Conservation (phyloP, 2,888 invertebrate genomes). For the Eristalis tenax region DNA sequence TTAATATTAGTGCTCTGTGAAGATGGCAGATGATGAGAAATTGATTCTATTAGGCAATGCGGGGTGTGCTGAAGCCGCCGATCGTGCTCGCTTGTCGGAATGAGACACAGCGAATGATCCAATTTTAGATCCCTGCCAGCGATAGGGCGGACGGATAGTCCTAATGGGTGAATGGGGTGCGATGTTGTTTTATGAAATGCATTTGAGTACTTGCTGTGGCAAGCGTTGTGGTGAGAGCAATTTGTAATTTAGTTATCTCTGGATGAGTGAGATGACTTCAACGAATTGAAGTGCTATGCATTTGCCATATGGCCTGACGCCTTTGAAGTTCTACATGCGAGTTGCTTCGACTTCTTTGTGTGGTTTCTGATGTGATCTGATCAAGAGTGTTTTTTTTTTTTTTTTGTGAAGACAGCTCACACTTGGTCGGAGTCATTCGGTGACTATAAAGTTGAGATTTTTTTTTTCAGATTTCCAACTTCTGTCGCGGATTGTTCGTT, state of each 20-base stretch:
- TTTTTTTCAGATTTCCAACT: too few relatives aligned
- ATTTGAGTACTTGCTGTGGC: slow-evolving; percentile 35
- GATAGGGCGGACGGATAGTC: slow-evolving; percentile 35
- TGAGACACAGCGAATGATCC: slow-evolving; percentile 29
- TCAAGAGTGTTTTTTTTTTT: neutral
- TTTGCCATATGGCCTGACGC: slow-evolving; percentile 19
- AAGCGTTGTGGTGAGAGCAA: slow-evolving; percentile 11
- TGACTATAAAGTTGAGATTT: too few relatives aligned
- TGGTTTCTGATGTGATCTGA: neutral
- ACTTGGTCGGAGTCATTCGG: too few relatives aligned
- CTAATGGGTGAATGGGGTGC: slow-evolving; percentile 37
- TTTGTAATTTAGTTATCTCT: slow-evolving; percentile 30
- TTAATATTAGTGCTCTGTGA: slow-evolving; percentile 24
- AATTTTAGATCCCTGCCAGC: slow-evolving; percentile 47
- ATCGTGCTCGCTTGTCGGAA: slow-evolving; percentile 4
- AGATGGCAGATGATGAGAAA: slow-evolving; percentile 29
- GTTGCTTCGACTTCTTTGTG: neutral
- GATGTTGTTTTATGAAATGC: slow-evolving; percentile 41
- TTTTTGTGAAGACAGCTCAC: neutral
- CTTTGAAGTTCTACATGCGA: slow-evolving; percentile 20
- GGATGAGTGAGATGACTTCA: slow-evolving; percentile 11
- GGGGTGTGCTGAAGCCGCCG: neutral
- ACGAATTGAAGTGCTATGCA: slow-evolving; percentile 31
- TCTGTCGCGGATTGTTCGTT: too few relatives aligned
- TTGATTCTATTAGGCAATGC: slow-evolving; percentile 30